A percentile compares a stretch with the other conserved stretches of the same genome.
phyloP scores from a whole-genome alignment of 2,797 vertebrate genomes.

The Emys orbicularis region DNA sequence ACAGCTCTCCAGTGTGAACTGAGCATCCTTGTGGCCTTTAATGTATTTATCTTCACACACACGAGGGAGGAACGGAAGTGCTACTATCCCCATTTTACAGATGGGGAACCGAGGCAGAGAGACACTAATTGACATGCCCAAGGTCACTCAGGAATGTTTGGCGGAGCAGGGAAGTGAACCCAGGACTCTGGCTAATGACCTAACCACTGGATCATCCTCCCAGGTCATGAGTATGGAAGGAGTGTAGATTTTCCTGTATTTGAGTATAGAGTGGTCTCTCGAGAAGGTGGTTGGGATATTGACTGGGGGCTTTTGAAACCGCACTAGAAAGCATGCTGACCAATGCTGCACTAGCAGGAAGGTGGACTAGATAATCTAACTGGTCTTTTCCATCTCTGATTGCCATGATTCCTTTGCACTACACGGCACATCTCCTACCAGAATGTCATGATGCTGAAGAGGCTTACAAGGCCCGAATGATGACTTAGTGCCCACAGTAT shows the following conservation, averaged over 20 bases:
- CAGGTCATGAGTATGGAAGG: background rate
- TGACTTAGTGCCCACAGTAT: fast-evolving
- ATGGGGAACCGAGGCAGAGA: background rate
- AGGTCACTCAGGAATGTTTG: too few species aligned
- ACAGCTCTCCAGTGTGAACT: too few species aligned
- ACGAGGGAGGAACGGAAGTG: background rate
- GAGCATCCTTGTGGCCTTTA: background rate
- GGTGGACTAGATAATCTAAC: fast-evolving
- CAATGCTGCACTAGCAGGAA: background rate
- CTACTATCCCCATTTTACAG: background rate
- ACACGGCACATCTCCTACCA: background rate
- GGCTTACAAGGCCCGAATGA: fast-evolving
- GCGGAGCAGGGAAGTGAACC: too few species aligned
- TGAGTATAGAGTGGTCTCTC: background rate
- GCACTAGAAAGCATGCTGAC: fast-evolving
- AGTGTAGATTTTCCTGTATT: background rate
- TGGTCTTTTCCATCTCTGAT: background rate
- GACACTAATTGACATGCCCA: background rate
- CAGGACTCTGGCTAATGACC: too few species aligned
- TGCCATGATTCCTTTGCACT: fast-evolving
- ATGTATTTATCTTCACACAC: background rate
- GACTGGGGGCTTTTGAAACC: fast-evolving
- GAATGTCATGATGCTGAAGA: background rate
- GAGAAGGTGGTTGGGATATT: too few species aligned
- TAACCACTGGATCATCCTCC: too few species aligned